A percentile compares a stretch with the other conserved stretches of the same genome.
These are phyloP conservation scores for Oophaga sylvatica DNA, from an alignment of 2,797 vertebrate genomes.

Conservation along the genomic window DNA sequence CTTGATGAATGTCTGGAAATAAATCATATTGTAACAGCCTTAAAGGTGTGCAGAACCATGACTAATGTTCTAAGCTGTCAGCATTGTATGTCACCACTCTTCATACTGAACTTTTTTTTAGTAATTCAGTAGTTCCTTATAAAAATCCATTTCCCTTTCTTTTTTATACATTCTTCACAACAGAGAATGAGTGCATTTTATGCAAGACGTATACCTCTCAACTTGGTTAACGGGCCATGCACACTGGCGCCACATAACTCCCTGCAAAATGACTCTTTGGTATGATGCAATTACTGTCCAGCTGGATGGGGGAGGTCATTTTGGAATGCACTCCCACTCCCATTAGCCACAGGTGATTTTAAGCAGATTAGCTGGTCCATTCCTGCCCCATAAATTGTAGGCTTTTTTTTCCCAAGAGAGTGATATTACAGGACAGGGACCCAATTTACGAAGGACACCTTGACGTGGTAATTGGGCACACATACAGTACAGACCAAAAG, in stretches of 20 bases:
- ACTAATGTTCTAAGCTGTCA: slow-evolving; percentile 7
- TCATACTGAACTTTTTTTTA: neutral
- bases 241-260: neutral
- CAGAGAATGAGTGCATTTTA: neutral
- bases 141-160: neutral
- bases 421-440: no score
- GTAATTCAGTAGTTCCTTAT: neutral
- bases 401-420: no score
- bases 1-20: slow-evolving; percentile 15
- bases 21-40: slow-evolving; percentile 19
- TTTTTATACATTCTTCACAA: neutral
- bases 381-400: no score
- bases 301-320: neutral
- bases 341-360: no score
- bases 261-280: neutral
- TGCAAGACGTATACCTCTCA: neutral
- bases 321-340: no score
- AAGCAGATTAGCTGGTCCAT: no score
- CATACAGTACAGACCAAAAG: no score
- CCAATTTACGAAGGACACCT: no score
- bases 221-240: neutral
- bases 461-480: no score
- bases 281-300: neutral
- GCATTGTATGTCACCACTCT: neutral
- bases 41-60: slow-evolving; percentile 25